Base-by-base conservation (phyloP, 2,113 vertebrate species). In the Otolemur garnettii region DNA sequence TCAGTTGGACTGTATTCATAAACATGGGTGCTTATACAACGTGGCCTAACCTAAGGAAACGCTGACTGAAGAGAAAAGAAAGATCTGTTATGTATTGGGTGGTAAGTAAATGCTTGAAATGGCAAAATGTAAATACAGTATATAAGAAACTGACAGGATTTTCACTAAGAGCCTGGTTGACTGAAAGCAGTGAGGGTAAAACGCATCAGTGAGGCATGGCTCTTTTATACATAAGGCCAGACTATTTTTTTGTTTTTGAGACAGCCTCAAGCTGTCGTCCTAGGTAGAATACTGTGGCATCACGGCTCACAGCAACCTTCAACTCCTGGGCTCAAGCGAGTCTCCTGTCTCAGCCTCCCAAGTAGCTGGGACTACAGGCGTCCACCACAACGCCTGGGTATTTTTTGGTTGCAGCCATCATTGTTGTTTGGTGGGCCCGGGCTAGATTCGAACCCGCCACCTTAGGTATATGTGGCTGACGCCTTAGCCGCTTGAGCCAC, bases 21-120 rank as follows among this genome's bases (percentile, higher is more conserved):
- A 72, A 86, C 68, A 92, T 7, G 57, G 74, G 53, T 30, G 50
- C 30, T 90, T 78, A 57, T 14, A 78, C 42, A 83, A n/a, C 45
- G 21, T 60, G 55, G 22, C 72, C 19, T 79, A 89, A 64, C 26
- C 24, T 89, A 69, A 87, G 30, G 38, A 88, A 96, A 90, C 35
- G 77, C 45, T 57, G 87, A 84, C 12, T 24, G n/a, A 74, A 62
- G 18, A 75, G 53, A 81, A 66, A 38, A 72, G 64, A 50, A 87
- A 55, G 60, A 38, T 57, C 45, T 64, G 19, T 87, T 87, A 33
- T 74, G 35, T 42, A 38, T 62, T 22, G 3, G 7, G 86, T 79
- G n/a, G 57, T n/a, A 55, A 77, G 38, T 28, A 84, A 74, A 72
- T 28, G 64, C 24, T 35, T 60, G 30, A 64, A 93, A 88, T 59